Evolutionary conservation across 2,797 vertebrate species (phyloP).

Genomic region (Oophaga sylvatica): DNA sequence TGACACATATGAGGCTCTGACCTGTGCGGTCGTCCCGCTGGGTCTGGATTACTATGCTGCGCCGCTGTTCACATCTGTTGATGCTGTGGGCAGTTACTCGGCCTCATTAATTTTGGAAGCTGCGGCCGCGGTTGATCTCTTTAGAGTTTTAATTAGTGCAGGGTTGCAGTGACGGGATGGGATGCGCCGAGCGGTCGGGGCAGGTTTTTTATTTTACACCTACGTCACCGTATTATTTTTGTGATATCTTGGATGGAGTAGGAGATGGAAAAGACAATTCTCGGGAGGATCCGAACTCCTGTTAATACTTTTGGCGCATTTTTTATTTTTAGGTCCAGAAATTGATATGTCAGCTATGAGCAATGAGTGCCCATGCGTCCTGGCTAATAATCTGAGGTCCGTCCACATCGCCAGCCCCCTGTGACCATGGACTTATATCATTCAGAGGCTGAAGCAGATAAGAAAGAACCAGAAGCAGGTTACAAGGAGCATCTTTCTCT

Average conservation of each 20-base stretch:
- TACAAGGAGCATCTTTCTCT: too few relatives aligned
- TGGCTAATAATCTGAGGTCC: too few relatives aligned
- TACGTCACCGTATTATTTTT: neutral
- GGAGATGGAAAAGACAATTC: neutral
- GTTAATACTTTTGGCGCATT: too few relatives aligned
- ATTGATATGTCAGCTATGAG: too few relatives aligned
- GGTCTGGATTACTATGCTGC: neutral
- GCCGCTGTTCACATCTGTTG: constrained; percentile 3
- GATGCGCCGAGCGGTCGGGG: neutral
- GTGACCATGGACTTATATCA: too few relatives aligned
- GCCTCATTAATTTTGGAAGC: neutral
- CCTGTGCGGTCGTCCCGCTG: neutral
- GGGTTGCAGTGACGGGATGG: neutral
- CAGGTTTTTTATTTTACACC: neutral
- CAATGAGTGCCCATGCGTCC: too few relatives aligned
- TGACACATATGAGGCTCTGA: neutral
- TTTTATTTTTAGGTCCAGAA: too few relatives aligned
- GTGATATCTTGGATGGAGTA: neutral
- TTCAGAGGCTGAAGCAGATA: too few relatives aligned
- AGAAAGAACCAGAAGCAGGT: too few relatives aligned
- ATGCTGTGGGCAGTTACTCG: neutral
- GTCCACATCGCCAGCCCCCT: too few relatives aligned
- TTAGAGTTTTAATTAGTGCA: constrained; percentile 21
- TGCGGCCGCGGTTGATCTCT: neutral
- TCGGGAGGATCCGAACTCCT: neutral